phyloP scores from a whole-genome alignment of 2,888 invertebrate genomes.

The Eudemis profundana region DNA sequence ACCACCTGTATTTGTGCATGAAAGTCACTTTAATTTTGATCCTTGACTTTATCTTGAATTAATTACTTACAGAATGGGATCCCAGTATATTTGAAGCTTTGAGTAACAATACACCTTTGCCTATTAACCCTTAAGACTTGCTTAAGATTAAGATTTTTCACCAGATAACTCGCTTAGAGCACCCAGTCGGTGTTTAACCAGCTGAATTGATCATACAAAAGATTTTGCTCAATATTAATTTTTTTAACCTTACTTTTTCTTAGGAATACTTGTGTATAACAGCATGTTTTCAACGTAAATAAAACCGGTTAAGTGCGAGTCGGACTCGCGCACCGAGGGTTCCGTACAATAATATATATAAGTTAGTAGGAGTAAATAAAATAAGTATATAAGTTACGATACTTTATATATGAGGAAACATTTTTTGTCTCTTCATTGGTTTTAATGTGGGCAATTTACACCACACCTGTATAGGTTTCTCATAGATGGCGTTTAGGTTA shows the following conservation, averaged over 20 bases:
- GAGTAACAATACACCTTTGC: conserved; percentile 4
- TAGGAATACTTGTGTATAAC: not conserved
- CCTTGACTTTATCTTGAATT: not conserved
- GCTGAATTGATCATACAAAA: not conserved
- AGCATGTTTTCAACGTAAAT: not conserved
- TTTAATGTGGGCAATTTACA: too few relatives aligned
- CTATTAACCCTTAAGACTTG: not conserved
- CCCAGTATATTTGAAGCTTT: not conserved
- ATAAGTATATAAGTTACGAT: too few relatives aligned
- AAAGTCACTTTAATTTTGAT: not conserved
- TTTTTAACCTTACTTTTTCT: not conserved
- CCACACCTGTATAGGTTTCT: too few relatives aligned
- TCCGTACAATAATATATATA: too few relatives aligned
- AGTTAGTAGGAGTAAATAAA: too few relatives aligned
- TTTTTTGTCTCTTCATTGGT: too few relatives aligned
- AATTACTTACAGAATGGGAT: not conserved
- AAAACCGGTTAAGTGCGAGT: too few relatives aligned
- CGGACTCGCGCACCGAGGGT: too few relatives aligned
- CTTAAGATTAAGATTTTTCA: not conserved
- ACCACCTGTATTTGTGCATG: not conserved
- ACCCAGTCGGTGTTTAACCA: not conserved
- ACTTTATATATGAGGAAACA: too few relatives aligned
- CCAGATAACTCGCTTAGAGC: not conserved
- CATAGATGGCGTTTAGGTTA: too few relatives aligned
- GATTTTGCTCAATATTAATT: not conserved